Evolutionary conservation across 2,797 vertebrate species (phyloP).

Genomic region (Darevskia nairensis): DNA sequence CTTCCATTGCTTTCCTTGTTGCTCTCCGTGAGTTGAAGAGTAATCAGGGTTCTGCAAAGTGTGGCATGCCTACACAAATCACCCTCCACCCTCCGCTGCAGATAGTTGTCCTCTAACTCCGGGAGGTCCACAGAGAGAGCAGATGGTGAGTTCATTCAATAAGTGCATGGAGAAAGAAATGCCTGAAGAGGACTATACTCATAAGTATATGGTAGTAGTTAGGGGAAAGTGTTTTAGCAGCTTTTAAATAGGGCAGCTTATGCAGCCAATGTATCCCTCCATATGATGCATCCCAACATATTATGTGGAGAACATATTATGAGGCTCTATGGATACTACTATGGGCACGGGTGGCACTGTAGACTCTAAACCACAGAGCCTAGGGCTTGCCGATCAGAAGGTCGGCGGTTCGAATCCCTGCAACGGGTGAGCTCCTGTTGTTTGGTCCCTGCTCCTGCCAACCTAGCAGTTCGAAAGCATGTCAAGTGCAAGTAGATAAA

Average conservation of each 20-base stretch:
- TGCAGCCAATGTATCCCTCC: neutral
- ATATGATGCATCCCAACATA: neutral
- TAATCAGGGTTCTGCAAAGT: too few relatives aligned
- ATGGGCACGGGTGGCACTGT: too few relatives aligned
- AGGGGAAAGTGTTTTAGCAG: neutral
- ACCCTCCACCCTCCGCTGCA: neutral
- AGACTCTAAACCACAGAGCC: too few relatives aligned
- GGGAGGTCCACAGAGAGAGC: neutral
- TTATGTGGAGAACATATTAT: neutral
- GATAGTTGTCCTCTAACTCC: neutral
- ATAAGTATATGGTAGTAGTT: neutral
- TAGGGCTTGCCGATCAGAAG: too few relatives aligned
- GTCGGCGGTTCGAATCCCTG: too few relatives aligned
- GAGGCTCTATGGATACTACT: neutral
- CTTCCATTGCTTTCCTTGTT: too few relatives aligned
- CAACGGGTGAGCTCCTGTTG: too few relatives aligned
- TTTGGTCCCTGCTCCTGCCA: too few relatives aligned
- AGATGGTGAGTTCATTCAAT: neutral
- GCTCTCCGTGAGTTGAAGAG: too few relatives aligned
- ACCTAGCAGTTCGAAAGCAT: too few relatives aligned
- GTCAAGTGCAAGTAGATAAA: too few relatives aligned
- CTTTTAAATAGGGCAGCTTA: neutral
- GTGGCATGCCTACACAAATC: neutral
- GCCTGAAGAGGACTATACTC: neutral
- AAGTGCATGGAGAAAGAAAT: neutral